Evolutionary conservation across 2,797 vertebrate genomes (phyloP).

Genomic region (Todus mexicanus): DNA sequence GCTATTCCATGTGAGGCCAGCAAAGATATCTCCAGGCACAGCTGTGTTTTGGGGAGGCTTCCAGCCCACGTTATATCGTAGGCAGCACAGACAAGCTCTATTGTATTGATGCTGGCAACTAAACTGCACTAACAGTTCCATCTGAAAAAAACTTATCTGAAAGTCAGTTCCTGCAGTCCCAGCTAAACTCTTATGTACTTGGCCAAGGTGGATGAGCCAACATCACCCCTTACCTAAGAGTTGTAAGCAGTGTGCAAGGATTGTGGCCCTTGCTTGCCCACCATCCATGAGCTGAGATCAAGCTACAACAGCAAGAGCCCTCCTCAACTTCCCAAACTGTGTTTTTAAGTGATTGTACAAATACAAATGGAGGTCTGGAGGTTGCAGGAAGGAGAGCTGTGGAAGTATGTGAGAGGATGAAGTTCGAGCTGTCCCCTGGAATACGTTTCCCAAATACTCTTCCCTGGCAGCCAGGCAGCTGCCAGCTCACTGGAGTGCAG

Average conservation of each 20-base stretch:
- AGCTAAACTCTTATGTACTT: not conserved
- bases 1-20: not conserved
- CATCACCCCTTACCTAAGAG: not conserved
- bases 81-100: not conserved
- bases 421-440: not conserved
- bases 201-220: not conserved
- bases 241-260: not conserved
- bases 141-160: not conserved
- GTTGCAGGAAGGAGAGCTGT: fast-evolving
- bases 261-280: not conserved
- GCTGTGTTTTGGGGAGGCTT: not conserved
- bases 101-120: not conserved
- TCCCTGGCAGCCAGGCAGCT: not conserved
- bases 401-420: not conserved
- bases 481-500: not conserved
- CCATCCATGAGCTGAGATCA: not conserved
- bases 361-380: not conserved
- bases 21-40: not conserved
- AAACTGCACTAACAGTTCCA: not conserved
- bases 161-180: not conserved
- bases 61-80: not conserved
- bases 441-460: not conserved
- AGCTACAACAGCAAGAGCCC: not conserved
- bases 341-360: not conserved
- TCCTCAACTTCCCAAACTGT: not conserved